Evolutionary conservation across 2,113 vertebrate species (phyloP).

Genomic region (Stegostoma tigrinum): DNA sequence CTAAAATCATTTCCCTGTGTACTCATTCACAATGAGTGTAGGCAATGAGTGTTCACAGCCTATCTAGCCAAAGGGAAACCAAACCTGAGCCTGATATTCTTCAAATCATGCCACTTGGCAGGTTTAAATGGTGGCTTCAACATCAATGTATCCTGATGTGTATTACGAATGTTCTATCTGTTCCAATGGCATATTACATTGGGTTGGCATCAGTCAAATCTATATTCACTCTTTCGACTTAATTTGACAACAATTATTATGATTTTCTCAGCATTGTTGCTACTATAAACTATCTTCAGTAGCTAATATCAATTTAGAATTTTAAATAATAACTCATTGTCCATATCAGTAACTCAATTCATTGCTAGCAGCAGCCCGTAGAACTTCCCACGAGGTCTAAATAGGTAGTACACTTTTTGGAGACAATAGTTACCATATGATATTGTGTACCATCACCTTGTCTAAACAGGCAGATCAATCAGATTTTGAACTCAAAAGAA

Average conservation of each 20-base stretch:
- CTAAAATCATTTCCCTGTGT: neutral
- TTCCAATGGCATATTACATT: neutral
- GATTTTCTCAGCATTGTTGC: neutral
- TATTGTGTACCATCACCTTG: neutral
- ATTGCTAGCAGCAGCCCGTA: neutral
- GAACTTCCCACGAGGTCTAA: neutral
- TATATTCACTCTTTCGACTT: neutral
- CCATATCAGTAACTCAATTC: neutral
- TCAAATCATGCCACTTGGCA: neutral
- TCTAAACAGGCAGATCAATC: neutral
- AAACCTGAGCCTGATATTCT: neutral
- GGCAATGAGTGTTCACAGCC: neutral
- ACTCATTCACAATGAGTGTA: neutral
- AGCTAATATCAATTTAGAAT: neutral
- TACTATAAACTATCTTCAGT: neutral
- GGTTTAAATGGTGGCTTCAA: neutral
- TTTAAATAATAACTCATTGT: neutral
- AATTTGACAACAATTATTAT: neutral
- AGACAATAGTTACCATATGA: neutral
- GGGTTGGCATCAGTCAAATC: neutral
- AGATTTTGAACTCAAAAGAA: neutral
- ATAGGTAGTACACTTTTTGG: neutral
- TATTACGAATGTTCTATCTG: neutral
- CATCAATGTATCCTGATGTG: neutral
- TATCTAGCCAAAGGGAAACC: neutral